Base-by-base conservation (phyloP, 53 echinoderm and acorn worm genomes). In the Crossaster papposus region DNA sequence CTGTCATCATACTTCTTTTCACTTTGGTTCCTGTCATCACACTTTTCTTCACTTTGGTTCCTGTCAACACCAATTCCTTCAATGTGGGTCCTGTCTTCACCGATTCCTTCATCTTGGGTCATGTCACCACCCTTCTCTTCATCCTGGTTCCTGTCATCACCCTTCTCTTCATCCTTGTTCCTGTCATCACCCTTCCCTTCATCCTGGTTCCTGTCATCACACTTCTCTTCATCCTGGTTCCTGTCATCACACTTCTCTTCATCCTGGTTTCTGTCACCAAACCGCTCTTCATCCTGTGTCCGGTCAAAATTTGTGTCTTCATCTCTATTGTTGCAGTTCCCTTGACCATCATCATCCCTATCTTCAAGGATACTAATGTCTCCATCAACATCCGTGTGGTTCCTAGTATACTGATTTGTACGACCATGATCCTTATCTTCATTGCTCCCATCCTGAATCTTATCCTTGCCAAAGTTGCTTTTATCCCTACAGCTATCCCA, bases 101-200 rank as follows among this genome's bases (percentile, higher is more conserved):
- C n/a, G n/a, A n/a, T n/a, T n/a, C n/a, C 44, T 5, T 44, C 44
- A 44, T 44, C 44, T 9, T 1, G 2, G 44, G 5, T 44, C 44
- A 5, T 44, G 44, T 44, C 75, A 68, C 28, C 68, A 68, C 58
- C 2, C 30, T 10, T 78, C 79, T 24, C 29, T 0, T 28, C 79
- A 50, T 52, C n/a, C 50, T 81, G 58, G 63, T 81, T 81, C 28
- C 81, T 81, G 9, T 31, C 63, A 81, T 22, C 33, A 28, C 15
- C 2, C 8, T 28, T 77, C 58, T 30, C 17, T 23, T 54, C 75
- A 36, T 62, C 77, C 23, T 12, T 24, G 34, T 72, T 86, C 9
- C 29, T 36, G 54, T 58, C 63, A 86, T 70, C 83, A 17, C 4
- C 1, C 32, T 33, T 58, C 28, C 58, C 24, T 30, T 80, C 80